A percentile compares a stretch with the other conserved stretches of the same genome.
These are phyloP conservation scores for Gymnocheta viridis DNA, from an alignment of 2,888 invertebrate species.

Conservation along the genomic window DNA sequence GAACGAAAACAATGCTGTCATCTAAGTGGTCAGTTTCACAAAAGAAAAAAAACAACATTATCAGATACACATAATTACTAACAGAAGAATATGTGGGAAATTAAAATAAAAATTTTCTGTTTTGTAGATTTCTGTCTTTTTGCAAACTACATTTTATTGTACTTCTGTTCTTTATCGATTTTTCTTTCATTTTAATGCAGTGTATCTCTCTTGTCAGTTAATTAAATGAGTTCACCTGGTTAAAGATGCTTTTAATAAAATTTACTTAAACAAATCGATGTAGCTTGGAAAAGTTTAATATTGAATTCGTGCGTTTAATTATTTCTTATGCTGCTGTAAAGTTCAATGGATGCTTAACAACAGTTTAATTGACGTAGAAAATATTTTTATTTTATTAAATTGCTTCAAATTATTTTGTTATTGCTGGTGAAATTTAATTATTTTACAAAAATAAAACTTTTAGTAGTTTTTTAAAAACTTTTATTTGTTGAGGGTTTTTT, in stretches of 20 bases:
- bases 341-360: neutral
- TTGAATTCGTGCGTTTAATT: neutral
- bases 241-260: neutral
- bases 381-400: neutral
- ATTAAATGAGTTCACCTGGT: slow-evolving; percentile 5
- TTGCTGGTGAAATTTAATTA: neutral
- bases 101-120: too few species aligned
- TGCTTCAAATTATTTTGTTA: neutral
- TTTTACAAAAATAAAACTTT: too few species aligned
- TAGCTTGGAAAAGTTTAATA: slow-evolving; percentile 16
- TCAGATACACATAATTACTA: too few species aligned
- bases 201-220: neutral
- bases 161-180: slow-evolving; percentile 3
- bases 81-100: too few species aligned
- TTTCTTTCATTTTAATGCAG: too few species aligned
- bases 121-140: too few species aligned
- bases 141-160: too few species aligned
- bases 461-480: too few species aligned
- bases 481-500: too few species aligned
- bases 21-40: too few species aligned
- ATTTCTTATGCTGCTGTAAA: neutral
- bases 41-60: too few species aligned
- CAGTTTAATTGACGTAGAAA: neutral
- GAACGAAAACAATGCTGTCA: neutral
- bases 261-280: neutral